Evolutionary conservation across 2,113 vertebrate species (phyloP).

Genomic region (Cynoglossus semilaevis): DNA sequence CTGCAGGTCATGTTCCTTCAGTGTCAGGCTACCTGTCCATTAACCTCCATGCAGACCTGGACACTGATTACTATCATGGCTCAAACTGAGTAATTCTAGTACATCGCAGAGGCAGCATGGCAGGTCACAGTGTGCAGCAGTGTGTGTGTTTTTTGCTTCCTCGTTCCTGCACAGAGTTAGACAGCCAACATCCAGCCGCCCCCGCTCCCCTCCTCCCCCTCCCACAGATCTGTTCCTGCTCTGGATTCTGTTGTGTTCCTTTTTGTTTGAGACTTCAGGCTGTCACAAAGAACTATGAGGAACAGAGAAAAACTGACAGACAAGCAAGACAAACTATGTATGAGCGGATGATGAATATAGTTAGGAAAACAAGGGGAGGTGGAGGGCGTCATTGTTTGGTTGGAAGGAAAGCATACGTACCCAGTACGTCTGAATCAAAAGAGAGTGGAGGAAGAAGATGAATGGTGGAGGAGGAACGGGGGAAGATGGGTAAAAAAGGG

Average conservation of each 20-base stretch:
- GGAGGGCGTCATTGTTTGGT: slow-evolving; percentile 38
- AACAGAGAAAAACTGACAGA: slow-evolving; percentile 68
- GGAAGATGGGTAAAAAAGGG: slow-evolving; percentile 50
- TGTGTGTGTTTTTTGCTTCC: slow-evolving; percentile 16
- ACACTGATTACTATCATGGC: slow-evolving; percentile 18
- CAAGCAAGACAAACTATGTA: slow-evolving; percentile 60
- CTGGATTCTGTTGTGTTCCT: slow-evolving; percentile 30
- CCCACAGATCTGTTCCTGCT: slow-evolving; percentile 36
- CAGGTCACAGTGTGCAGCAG: background rate
- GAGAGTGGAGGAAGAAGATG: slow-evolving; percentile 42
- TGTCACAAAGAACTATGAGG: slow-evolving; percentile 62
- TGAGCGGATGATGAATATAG: slow-evolving; percentile 60
- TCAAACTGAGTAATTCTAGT: background rate
- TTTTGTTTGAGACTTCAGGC: slow-evolving; percentile 57
- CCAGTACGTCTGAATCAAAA: slow-evolving; percentile 84
- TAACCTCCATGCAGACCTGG: slow-evolving; percentile 24
- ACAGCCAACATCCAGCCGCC: slow-evolving; percentile 24
- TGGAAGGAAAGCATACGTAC: slow-evolving; percentile 79
- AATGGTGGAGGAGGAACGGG: slow-evolving; percentile 30
- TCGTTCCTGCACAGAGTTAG: slow-evolving; percentile 1
- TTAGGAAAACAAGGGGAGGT: slow-evolving; percentile 33
- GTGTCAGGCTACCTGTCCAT: slow-evolving; percentile 17
- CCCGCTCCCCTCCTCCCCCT: slow-evolving; percentile 21
- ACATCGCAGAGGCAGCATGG: background rate
- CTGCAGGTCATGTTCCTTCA: too few relatives aligned